phyloP scores from a whole-genome alignment of 2,797 vertebrate species.

The Zalophus californianus region DNA sequence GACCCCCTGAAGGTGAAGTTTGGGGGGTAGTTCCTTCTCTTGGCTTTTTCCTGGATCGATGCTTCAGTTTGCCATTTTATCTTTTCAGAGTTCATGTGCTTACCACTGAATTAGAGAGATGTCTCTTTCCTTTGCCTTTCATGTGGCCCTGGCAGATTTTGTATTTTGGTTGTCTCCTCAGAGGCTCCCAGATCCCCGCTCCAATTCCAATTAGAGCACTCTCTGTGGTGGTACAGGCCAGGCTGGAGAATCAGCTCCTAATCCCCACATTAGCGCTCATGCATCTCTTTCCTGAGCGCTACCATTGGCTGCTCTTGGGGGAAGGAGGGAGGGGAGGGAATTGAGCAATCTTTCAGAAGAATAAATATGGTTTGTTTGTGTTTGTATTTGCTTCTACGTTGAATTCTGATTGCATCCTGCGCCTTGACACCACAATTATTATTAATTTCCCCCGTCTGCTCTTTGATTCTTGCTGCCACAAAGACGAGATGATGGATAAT shows the following conservation, averaged over 20 bases:
- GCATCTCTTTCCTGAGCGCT: conserved; percentile 85
- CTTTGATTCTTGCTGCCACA: conserved; percentile 85
- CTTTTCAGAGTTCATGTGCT: background rate
- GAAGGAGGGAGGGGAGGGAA: conserved; percentile 77
- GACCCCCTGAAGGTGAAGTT: background rate
- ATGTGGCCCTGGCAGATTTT: conserved; percentile 79
- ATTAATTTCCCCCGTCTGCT: conserved; percentile 88
- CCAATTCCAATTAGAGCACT: conserved; percentile 87
- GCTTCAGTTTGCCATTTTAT: background rate
- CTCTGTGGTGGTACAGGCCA: conserved; percentile 70
- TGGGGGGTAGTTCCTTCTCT: background rate
- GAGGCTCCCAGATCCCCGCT: conserved; percentile 86
- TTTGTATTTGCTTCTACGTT: conserved; percentile 87
- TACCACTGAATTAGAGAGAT: conserved; percentile 73
- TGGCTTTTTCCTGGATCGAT: background rate
- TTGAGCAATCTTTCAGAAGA: conserved; percentile 82
- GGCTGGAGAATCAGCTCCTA: conserved; percentile 85
- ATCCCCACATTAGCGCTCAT: conserved; percentile 86
- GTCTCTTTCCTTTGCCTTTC: conserved; percentile 75
- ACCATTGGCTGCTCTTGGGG: conserved; percentile 75
- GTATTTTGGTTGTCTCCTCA: conserved; percentile 83
- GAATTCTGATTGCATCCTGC: conserved; percentile 87
- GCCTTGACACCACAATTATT: conserved; percentile 88
- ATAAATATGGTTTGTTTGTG: conserved; percentile 90
- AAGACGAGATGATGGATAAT: conserved; percentile 86